A percentile compares a stretch with the other conserved stretches of the same genome.
Conservation (phyloP, 2,888 invertebrate species). For the Ellobium chinense region DNA sequence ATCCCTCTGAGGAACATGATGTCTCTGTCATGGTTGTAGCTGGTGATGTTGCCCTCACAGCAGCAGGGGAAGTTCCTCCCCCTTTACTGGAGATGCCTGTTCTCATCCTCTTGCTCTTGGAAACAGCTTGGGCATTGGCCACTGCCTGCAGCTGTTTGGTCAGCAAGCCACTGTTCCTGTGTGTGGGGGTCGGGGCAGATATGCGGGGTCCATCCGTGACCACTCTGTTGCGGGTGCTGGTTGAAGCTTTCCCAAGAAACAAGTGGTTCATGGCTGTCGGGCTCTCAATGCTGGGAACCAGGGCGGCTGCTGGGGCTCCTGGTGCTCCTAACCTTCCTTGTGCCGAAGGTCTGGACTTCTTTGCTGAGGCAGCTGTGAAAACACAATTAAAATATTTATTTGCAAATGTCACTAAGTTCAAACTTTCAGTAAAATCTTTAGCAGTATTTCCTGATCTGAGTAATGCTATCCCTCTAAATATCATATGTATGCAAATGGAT, state of each 20-base stretch:
- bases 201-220: conserved; percentile 73
- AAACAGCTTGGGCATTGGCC: conserved; percentile 45
- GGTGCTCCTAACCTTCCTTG: not conserved
- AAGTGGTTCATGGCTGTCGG: conserved; percentile 77
- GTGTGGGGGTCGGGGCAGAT: not conserved
- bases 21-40: not conserved
- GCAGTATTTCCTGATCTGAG: not conserved
- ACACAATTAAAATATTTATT: not conserved
- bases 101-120: conserved; percentile 40
- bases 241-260: conserved; percentile 68
- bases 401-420: too few species aligned
- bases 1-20: not conserved
- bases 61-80: not conserved
- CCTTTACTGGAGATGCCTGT: not conserved
- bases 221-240: conserved; percentile 63
- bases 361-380: conserved; percentile 71
- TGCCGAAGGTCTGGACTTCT: conserved; percentile 44
- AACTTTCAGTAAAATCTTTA: too few species aligned
- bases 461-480: not conserved
- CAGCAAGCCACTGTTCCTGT: conserved; percentile 29
- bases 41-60: conserved; percentile 9
- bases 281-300: conserved; percentile 71
- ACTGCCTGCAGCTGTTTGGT: conserved; percentile 51
- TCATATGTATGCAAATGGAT: too few species aligned
- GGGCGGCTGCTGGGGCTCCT: conserved; percentile 47